Conservation (phyloP, 2,888 invertebrate species). For the Zonitis immaculata region DNA sequence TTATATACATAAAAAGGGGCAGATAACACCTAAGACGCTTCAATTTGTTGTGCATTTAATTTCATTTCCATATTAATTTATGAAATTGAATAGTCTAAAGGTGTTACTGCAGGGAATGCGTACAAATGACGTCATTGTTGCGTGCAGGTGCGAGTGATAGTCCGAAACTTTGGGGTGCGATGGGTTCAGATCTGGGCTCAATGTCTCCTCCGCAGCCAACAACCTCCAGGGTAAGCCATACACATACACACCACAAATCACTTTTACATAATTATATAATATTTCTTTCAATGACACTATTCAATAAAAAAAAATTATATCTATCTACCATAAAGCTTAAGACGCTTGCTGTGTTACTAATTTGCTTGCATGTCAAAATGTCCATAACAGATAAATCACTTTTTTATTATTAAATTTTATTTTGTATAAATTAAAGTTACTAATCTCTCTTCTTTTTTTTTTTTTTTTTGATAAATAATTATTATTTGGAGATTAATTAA, state of each 20-base stretch:
- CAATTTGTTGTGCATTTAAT: constrained; percentile 4
- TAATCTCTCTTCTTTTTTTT: not conserved
- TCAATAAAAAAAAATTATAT: not conserved
- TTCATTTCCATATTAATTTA: not conserved
- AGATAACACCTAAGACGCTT: constrained; percentile 34
- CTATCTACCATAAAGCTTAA: constrained; percentile 27
- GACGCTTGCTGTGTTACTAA: constrained; percentile 38
- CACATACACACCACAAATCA: constrained; percentile 38
- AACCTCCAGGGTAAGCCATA: constrained; percentile 59
- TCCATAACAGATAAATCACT: constrained; percentile 10
- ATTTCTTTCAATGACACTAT: too few relatives aligned
- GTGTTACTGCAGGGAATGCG: constrained; percentile 44
- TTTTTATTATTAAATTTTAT: constrained; percentile 37
- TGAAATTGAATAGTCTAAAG: constrained; percentile 21
- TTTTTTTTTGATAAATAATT: constrained; percentile 16
- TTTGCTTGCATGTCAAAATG: constrained; percentile 27
- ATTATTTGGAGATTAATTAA: not conserved
- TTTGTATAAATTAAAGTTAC: not conserved
- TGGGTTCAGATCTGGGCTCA: constrained; percentile 53
- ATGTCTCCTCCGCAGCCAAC: constrained; percentile 53
- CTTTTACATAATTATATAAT: constrained; percentile 21
- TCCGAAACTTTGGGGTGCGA: constrained; percentile 54
- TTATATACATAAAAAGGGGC: constrained; percentile 35
- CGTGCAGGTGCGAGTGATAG: constrained; percentile 54
- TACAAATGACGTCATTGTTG: constrained; percentile 49